Conservation (phyloP, 2,888 invertebrate species). For the Noctua fimbriata region DNA sequence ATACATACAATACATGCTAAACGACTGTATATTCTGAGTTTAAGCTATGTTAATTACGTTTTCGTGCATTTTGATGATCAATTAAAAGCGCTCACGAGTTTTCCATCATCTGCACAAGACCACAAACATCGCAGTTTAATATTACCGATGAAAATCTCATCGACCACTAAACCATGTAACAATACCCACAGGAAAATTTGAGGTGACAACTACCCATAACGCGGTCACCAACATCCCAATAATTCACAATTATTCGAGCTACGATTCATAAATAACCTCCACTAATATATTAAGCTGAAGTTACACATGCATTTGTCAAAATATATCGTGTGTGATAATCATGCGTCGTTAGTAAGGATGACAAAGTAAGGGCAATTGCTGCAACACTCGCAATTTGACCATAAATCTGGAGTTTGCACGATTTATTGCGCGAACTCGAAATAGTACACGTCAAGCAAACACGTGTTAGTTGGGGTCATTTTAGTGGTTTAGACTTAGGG, state of each 20-base stretch:
- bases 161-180: background rate
- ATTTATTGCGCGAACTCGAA: slow-evolving; percentile 53
- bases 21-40: background rate
- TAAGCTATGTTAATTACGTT: background rate
- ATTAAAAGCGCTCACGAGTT: background rate
- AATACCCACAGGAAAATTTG: background rate
- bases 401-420: slow-evolving; percentile 48
- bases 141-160: background rate
- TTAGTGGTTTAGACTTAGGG: background rate
- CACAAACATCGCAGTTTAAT: too few relatives aligned
- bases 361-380: slow-evolving; percentile 46
- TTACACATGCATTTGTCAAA: slow-evolving; percentile 52
- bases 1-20: background rate
- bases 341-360: slow-evolving; percentile 35
- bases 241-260: slow-evolving; percentile 25
- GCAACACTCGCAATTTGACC: slow-evolving; percentile 30
- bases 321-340: slow-evolving; percentile 60
- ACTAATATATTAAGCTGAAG: slow-evolving; percentile 32
- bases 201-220: background rate
- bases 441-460: slow-evolving; percentile 22
- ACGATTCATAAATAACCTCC: slow-evolving; percentile 36
- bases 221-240: slow-evolving; percentile 2
- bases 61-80: background rate
- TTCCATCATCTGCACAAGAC: too few relatives aligned
- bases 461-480: background rate